Base-by-base conservation (phyloP, 2,888 invertebrate species). In the Drosophila antonietae region DNA sequence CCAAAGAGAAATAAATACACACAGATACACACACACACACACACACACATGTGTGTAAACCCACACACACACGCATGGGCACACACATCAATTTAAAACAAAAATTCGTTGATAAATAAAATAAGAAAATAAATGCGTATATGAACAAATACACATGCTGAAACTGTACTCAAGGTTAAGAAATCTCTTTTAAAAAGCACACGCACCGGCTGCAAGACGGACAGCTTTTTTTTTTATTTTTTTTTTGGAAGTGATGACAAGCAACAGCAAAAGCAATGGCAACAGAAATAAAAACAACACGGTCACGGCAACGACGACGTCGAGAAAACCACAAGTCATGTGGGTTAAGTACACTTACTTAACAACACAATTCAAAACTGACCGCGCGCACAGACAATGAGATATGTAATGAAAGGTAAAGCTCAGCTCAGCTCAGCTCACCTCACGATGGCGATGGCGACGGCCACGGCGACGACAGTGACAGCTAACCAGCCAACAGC, bases 271-370 rank as follows among this genome's bases (percentile, higher is more conserved):
- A 88, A 75, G 64, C 65, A 57, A 51, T 37, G 58, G 37, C 35
- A 35, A 33, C 51, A 20, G 46, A 51, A 65, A 39, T 4, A 41
- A 41, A 41, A 41, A 61, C 41, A 68, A 58, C 51, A 51, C 20
- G 51, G 56, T 58, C 39, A 51, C 49, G 56, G 31, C 49, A 31
- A 49, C 49, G 10, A 41, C 53, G 33, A 47, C 52, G 66, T 23
- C 60, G 70, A 68, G 72, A 88, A 88, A 85, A 85, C 86, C 90
- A 73, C 90, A 89, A 85, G 84, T 85, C 84, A 87, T 87, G 87
- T 87, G 90, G 86, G 86, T 87, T 87, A 87, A 87, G 90, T 87
- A 87, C 90, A 86, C 89, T 88, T 81, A 88, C 87, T 90, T 89
- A 87, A 88, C 79, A 87, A 78, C 84, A 83, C 87, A 87, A 88